Evolutionary conservation across 2,888 invertebrate species (phyloP).

Genomic region (Thalpophila matura): DNA sequence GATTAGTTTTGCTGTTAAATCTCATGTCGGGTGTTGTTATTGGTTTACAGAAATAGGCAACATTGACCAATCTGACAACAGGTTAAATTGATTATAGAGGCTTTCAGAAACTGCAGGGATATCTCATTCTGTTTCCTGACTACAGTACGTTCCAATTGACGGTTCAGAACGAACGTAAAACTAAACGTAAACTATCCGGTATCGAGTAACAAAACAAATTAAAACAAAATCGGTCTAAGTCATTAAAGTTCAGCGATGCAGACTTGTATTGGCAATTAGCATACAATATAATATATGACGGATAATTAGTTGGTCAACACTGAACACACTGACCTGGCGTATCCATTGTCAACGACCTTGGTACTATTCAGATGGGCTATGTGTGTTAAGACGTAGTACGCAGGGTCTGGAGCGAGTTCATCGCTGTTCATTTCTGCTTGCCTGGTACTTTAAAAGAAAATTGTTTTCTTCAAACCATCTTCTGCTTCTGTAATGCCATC

Average conservation of each 20-base stretch:
- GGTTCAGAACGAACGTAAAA: too few relatives aligned
- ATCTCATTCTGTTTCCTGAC: too few relatives aligned
- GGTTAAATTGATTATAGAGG: too few relatives aligned
- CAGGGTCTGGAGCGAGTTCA: constrained; percentile 22
- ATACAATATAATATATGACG: constrained; percentile 71
- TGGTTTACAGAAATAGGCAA: too few relatives aligned
- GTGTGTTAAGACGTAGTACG: constrained; percentile 52
- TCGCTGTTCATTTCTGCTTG: constrained; percentile 23
- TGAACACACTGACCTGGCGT: constrained; percentile 73
- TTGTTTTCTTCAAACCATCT: neutral
- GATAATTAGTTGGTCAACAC: constrained; percentile 75
- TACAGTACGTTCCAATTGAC: too few relatives aligned
- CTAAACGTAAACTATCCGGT: neutral
- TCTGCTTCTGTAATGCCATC: too few relatives aligned
- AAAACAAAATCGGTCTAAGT: constrained; percentile 50
- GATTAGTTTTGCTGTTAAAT: too few relatives aligned
- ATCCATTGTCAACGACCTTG: constrained; percentile 76
- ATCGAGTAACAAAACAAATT: constrained; percentile 13
- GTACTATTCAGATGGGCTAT: constrained; percentile 54
- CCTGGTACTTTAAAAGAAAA: constrained; percentile 30
- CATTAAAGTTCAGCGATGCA: constrained; percentile 51
- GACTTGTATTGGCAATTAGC: constrained; percentile 69
- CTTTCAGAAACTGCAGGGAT: too few relatives aligned
- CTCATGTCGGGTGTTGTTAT: too few relatives aligned
- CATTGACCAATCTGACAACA: too few relatives aligned